Percentiles rank a stretch among this genome's conserved stretches.
These are phyloP conservation scores for Phoenoteleia sp. DNA, from an alignment of 2,888 invertebrate genomes.

Conservation along the genomic window DNA sequence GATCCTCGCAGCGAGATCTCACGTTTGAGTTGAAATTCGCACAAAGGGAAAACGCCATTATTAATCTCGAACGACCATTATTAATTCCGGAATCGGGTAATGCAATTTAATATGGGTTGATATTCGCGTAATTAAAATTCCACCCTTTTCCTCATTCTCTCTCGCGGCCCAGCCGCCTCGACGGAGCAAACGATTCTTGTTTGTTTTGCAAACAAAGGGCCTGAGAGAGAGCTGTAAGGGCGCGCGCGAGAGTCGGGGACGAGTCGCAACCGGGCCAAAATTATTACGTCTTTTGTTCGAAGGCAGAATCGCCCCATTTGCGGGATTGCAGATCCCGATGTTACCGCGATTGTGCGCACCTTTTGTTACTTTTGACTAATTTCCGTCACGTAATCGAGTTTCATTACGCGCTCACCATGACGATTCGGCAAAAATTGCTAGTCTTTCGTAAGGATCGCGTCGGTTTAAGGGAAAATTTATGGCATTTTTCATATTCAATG, in stretches of 20 bases:
- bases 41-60: conserved; percentile 60
- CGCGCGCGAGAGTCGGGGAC: conserved; percentile 71
- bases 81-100: conserved; percentile 79
- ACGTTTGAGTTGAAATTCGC: conserved; percentile 61
- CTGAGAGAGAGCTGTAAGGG: conserved; percentile 63
- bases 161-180: conserved; percentile 73
- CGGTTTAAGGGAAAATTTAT: no score
- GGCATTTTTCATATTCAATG: no score
- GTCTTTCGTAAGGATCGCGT: neutral
- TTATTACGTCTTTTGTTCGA: conserved; percentile 86
- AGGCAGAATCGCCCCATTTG: conserved; percentile 85
- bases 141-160: conserved; percentile 75
- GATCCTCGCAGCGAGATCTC: conserved; percentile 53
- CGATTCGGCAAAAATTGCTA: conserved; percentile 7
- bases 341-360: conserved; percentile 82
- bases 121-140: conserved; percentile 86
- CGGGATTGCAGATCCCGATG: conserved; percentile 85
- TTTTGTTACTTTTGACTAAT: conserved; percentile 85
- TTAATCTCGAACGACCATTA: conserved; percentile 69
- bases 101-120: conserved; percentile 81
- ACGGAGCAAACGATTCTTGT: conserved; percentile 85
- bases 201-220: conserved; percentile 86
- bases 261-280: conserved; percentile 78
- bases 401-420: conserved; percentile 71
- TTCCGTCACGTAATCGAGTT: conserved; percentile 82